A percentile compares a stretch with the other conserved stretches of the same genome.
phyloP scores from a whole-genome alignment of 2,113 vertebrate genomes.

The Sisor rabdophorus region DNA sequence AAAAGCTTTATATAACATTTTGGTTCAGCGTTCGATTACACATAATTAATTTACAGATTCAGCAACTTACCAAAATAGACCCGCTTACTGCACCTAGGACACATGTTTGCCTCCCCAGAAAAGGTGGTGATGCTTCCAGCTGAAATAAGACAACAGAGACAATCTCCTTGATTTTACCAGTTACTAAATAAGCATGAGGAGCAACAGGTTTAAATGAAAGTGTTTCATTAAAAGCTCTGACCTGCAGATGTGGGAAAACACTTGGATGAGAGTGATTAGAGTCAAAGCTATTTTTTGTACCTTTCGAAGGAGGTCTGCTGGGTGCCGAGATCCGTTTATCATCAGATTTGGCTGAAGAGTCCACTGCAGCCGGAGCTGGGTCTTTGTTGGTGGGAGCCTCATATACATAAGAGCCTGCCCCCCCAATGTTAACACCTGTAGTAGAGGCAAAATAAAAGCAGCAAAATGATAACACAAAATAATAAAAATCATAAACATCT shows the following conservation, averaged over 20 bases:
- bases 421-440: constrained; percentile 92
- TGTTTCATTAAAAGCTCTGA: constrained; percentile 20
- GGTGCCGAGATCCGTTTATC: constrained; percentile 72
- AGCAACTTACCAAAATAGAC: constrained; percentile 90
- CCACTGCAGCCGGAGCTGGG: constrained; percentile 62
- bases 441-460: neutral
- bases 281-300: constrained; percentile 54
- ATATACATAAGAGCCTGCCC: constrained; percentile 90
- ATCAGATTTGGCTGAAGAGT: constrained; percentile 68
- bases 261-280: too few species aligned
- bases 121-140: constrained; percentile 91
- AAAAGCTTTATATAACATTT: constrained; percentile 2
- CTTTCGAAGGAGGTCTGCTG: constrained; percentile 81
- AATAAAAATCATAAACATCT: neutral
- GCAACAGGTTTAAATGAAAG: neutral
- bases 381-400: constrained; percentile 75
- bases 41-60: neutral
- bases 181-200: neutral
- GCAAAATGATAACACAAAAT: too few species aligned
- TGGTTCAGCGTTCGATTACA: neutral
- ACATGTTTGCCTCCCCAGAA: constrained; percentile 90
- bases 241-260: constrained; percentile 30
- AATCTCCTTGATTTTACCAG: neutral
- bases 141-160: constrained; percentile 50
- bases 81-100: constrained; percentile 88